phyloP scores from a whole-genome alignment of 2,113 vertebrate species.

The Apus apus region DNA sequence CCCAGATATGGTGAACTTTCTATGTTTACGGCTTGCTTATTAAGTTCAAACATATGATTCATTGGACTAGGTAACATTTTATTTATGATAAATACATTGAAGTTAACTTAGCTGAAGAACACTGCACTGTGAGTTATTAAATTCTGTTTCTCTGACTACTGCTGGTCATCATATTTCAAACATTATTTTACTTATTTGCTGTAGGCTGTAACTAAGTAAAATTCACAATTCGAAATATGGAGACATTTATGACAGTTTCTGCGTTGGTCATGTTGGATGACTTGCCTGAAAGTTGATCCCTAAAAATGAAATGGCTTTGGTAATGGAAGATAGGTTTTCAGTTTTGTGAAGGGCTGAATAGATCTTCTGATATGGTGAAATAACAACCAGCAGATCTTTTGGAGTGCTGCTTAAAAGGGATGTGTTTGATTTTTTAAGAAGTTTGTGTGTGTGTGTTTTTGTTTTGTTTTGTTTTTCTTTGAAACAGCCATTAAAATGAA shows the following conservation, averaged over 20 bases:
- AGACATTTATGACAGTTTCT: not conserved
- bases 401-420: not conserved
- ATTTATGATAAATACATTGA: not conserved
- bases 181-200: not conserved
- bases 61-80: no score
- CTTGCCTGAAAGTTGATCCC: fast-evolving
- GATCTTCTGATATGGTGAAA: not conserved
- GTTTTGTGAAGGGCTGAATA: not conserved
- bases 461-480: not conserved
- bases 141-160: not conserved
- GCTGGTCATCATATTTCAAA: not conserved
- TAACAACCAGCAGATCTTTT: not conserved
- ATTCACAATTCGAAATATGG: not conserved
- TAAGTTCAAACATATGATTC: not conserved
- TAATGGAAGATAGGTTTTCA: not conserved
- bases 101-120: not conserved
- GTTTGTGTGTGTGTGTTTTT: no score
- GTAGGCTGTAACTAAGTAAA: not conserved
- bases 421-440: not conserved
- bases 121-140: not conserved
- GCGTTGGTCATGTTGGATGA: not conserved
- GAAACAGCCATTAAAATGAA: not conserved
- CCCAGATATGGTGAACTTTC: not conserved
- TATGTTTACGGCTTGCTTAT: not conserved
- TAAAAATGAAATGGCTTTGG: not conserved